Evolutionary conservation across 2,797 vertebrate genomes (phyloP).

Genomic region (Cichlasoma orientale): DNA sequence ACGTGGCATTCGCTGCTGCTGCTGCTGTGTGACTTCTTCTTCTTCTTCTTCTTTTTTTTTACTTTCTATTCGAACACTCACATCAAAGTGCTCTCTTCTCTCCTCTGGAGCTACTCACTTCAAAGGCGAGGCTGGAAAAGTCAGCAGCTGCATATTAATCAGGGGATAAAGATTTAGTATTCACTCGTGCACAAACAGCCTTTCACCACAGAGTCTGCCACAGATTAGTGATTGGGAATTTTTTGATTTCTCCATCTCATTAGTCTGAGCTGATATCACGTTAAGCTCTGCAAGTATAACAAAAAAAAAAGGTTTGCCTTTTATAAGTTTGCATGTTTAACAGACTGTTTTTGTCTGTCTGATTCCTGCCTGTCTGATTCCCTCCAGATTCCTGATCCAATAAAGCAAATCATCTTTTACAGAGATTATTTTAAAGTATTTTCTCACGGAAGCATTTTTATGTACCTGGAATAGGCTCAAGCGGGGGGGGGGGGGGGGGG

Average conservation of each 20-base stretch:
- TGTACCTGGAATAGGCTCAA: not conserved
- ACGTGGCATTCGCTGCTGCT: not conserved
- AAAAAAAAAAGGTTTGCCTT: not conserved
- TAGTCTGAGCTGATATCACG: constrained; percentile 1
- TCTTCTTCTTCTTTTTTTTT: not conserved
- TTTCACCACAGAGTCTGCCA: not conserved
- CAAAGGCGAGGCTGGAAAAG: constrained; percentile 57
- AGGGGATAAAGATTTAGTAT: constrained; percentile 48
- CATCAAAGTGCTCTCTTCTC: constrained; percentile 56
- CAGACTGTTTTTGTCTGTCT: not conserved
- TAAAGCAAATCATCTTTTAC: not conserved
- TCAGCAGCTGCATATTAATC: constrained; percentile 62
- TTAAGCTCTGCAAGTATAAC: not conserved
- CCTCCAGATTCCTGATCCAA: not conserved
- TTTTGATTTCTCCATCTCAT: not conserved
- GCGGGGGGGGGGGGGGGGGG: too few relatives aligned
- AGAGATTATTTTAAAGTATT: not conserved
- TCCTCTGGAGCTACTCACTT: constrained; percentile 50
- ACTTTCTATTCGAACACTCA: constrained; percentile 20
- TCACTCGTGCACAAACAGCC: constrained; percentile 32
- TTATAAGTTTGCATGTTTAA: not conserved
- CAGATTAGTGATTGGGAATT: constrained; percentile 31
- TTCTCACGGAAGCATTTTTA: not conserved
- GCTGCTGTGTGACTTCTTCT: not conserved
- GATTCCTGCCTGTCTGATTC: too few relatives aligned